Conservation (phyloP, 1,140 invertebrate species). For the Gonioctena quinquepunctata region DNA sequence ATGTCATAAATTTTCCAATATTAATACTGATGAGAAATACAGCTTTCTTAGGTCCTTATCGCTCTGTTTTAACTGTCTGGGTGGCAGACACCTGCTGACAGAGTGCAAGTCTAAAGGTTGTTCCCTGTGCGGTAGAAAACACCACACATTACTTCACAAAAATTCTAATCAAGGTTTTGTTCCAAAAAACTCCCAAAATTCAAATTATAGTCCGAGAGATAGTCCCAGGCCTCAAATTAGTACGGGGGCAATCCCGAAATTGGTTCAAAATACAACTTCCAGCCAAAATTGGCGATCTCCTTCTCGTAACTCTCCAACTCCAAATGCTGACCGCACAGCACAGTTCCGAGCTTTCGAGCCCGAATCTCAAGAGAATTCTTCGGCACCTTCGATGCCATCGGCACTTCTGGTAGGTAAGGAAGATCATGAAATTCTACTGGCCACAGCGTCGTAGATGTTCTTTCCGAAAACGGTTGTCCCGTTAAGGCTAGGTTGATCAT, state of each 20-base stretch:
- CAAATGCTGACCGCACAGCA: not conserved
- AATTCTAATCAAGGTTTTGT: not conserved
- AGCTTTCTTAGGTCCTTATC: not conserved
- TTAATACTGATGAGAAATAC: not conserved
- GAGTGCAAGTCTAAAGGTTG: not conserved
- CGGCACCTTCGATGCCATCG: not conserved
- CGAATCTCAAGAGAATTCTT: not conserved
- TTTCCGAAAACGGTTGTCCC: not conserved
- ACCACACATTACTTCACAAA: not conserved
- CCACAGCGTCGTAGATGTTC: not conserved
- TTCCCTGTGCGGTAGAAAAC: not conserved
- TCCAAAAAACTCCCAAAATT: not conserved
- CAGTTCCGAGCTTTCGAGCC: not conserved
- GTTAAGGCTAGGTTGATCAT: not conserved
- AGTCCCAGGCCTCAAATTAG: not conserved
- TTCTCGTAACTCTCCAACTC: not conserved
- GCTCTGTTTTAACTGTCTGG: not conserved
- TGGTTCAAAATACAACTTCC: not conserved
- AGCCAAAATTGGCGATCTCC: not conserved
- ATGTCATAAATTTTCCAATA: not conserved
- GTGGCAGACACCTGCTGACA: not conserved
- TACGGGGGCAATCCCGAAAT: not conserved
- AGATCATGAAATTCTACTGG: conserved; percentile 7
- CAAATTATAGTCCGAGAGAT: not conserved
- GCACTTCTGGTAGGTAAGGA: not conserved